phyloP scores from a whole-genome alignment of 2,113 vertebrate species.

The Neopipo cinnamomea region DNA sequence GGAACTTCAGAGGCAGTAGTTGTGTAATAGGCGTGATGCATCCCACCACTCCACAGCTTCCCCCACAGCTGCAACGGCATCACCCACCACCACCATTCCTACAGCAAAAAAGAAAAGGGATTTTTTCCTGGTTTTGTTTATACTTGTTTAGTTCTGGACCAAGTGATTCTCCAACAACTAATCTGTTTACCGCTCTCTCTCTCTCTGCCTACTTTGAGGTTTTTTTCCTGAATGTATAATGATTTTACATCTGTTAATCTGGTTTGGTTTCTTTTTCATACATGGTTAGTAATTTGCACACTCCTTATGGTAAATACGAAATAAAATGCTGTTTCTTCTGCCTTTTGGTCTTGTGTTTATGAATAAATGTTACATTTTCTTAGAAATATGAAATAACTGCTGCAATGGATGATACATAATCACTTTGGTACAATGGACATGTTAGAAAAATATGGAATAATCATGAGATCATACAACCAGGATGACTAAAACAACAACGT shows the following conservation, averaged over 20 bases:
- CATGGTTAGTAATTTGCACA: background rate
- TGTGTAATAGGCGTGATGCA: accelerated
- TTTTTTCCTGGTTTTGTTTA: background rate
- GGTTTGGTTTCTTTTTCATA: background rate
- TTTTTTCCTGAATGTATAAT: background rate
- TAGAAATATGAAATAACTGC: background rate
- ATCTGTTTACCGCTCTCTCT: background rate
- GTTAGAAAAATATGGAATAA: background rate
- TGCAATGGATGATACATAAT: background rate
- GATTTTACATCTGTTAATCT: background rate
- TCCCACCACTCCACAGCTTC: background rate
- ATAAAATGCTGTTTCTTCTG: background rate
- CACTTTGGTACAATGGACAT: background rate
- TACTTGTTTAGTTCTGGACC: accelerated
- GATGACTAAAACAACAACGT: background rate
- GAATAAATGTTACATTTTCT: background rate
- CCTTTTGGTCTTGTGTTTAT: background rate
- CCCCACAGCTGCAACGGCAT: accelerated
- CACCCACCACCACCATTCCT: background rate
- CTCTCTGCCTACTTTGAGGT: background rate
- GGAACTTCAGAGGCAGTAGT: background rate
- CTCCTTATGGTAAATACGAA: background rate
- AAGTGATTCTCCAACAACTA: background rate
- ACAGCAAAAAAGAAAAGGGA: background rate
- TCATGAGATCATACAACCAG: background rate